Evolutionary conservation across 2,113 vertebrate genomes (phyloP), one percentile per base, ranked within the genome.

Genomic region (Pseudorectes ferrugineus): DNA sequence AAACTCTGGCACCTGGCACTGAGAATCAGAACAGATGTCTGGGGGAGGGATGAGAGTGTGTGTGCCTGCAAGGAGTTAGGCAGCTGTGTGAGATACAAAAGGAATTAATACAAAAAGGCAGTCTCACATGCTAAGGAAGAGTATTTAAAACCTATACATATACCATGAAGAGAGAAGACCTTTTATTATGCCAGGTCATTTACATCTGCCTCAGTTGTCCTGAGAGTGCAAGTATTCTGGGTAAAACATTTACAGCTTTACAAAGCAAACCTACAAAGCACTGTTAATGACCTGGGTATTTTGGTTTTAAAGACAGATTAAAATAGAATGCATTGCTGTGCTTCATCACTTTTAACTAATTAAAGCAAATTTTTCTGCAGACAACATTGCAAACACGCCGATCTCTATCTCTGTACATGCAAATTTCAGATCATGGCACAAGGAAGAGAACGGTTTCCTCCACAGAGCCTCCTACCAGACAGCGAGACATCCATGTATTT

Each of bases 1-100:
- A 54, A 78, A 75, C 78, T 85, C 91, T 83, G 51, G 82, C 71
- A 95, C 75, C 79, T 88, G 59, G 54, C 93, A 78, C 42, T 35
- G 28, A 88, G 78, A 88, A 71, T 23, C 25, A 90, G 85, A 93
- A 85, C 72, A 95, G 88, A 93, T 90, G 68, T 83, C 75, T 80
- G 72, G 46, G 45, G 85, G 92, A 94, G 79, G 75, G 72, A 54
- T 78, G 43, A 72, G 62, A 75, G 29, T 7, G 0, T n/a, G n/a
- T 35, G 58, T 61, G 78, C 45, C 48, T 85, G 48, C 67, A 94
- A 92, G 85, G 85, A 94, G 82, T 79, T 48, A 81, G 63, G 43
- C 92, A 96, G 75, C 78, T 92, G 67, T 66, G 71, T 55, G 78
- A 88, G 48, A 77, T 36, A 94, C 71, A 85, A 83, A 93, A 68